Evolutionary conservation across 2,113 vertebrate genomes (phyloP).

Genomic region (Silurus meridionalis): DNA sequence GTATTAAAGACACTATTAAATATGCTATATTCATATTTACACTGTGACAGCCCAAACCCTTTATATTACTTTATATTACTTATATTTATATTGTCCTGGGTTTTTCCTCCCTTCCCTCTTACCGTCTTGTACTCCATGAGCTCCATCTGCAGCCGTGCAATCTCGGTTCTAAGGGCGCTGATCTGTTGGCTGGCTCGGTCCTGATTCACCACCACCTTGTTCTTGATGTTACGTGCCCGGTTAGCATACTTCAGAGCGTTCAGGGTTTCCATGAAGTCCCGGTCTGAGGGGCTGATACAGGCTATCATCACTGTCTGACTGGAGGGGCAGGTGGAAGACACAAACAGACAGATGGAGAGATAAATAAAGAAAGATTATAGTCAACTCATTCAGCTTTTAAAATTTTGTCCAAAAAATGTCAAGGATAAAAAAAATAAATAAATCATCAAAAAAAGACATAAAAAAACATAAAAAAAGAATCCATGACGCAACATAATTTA

Average conservation of each 20-base stretch:
- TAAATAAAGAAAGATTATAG: not conserved
- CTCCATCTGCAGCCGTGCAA: constrained; percentile 94
- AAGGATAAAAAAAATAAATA: too few species aligned
- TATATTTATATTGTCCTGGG: too few species aligned
- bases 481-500: not conserved
- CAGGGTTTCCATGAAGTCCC: constrained; percentile 98
- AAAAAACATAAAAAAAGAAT: not conserved
- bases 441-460: not conserved
- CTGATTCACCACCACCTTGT: constrained; percentile 96
- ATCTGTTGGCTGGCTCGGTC: constrained; percentile 96
- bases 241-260: constrained; percentile 96
- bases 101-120: constrained; percentile 53
- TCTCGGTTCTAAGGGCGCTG: constrained; percentile 87
- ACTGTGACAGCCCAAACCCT: not conserved
- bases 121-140: constrained; percentile 98
- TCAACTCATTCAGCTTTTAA: not conserved
- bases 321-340: constrained; percentile 52
- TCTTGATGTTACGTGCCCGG: constrained; percentile 96
- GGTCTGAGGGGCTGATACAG: constrained; percentile 94
- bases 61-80: too few species aligned
- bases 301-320: constrained; percentile 99
- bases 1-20: not conserved
- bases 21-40: not conserved
- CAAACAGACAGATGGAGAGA: not conserved
- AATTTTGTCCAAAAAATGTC: too few species aligned